Percentiles rank a stretch among this genome's conserved stretches.
phyloP scores from a whole-genome alignment of 2,113 vertebrate species.

The Siphamia tubifer region DNA sequence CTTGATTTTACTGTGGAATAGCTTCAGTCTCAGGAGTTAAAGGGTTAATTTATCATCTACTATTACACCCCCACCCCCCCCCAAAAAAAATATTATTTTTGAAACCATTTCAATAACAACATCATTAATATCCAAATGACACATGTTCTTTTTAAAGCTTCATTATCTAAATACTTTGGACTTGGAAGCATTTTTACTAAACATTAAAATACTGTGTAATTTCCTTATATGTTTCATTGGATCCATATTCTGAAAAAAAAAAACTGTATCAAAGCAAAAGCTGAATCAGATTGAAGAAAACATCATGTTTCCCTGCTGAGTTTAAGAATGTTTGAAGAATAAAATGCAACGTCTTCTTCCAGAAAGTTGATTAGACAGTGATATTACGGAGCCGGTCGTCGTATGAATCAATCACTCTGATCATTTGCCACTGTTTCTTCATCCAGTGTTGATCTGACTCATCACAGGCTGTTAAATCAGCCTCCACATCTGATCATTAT shows the following conservation, averaged over 20 bases:
- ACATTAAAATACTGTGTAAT: too few species aligned
- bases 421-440: slow-evolving; percentile 2
- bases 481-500: slow-evolving; percentile 54
- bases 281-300: neutral
- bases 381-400: neutral
- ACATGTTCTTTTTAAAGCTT: slow-evolving; percentile 18
- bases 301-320: neutral
- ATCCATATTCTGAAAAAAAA: neutral
- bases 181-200: too few species aligned
- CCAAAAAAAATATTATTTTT: too few species aligned
- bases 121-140: too few species aligned
- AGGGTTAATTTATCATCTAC: too few species aligned
- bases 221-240: neutral
- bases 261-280: neutral
- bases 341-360: neutral
- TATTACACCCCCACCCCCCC: too few species aligned
- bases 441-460: slow-evolving; percentile 48
- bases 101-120: too few species aligned
- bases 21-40: too few species aligned
- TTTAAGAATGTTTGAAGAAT: neutral
- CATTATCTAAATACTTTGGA: neutral
- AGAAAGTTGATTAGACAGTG: slow-evolving; percentile 20
- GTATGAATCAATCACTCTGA: slow-evolving; percentile 19
- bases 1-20: too few species aligned
- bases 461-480: slow-evolving; percentile 56